phyloP scores from a whole-genome alignment of 2,113 vertebrate genomes.

The Dascyllus trimaculatus region DNA sequence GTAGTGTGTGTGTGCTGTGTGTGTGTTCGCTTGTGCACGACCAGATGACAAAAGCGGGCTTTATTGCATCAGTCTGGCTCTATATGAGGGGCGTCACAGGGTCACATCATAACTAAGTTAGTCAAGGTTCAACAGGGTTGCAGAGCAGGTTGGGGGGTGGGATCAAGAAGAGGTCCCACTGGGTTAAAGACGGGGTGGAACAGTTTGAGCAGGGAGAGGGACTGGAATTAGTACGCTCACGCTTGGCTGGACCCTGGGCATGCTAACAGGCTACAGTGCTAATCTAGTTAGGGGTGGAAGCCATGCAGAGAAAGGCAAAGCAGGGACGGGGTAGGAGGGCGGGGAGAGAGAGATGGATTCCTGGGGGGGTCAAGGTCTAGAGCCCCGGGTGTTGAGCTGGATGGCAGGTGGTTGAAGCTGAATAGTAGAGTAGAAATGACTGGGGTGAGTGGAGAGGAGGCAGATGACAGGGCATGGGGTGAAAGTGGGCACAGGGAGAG shows the following conservation, averaged over 20 bases:
- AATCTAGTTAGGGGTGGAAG: conserved; percentile 75
- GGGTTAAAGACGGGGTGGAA: conserved; percentile 41
- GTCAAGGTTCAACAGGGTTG: conserved; percentile 70
- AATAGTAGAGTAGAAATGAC: conserved; percentile 56
- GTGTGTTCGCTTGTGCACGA: conserved; percentile 23
- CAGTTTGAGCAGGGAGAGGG: not conserved
- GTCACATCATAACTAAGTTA: conserved; percentile 78
- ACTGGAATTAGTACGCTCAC: conserved; percentile 64
- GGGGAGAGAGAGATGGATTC: conserved; percentile 6
- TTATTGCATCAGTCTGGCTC: conserved; percentile 63
- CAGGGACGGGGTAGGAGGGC: not conserved
- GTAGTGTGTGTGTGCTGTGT: not conserved
- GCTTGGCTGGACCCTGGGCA: conserved; percentile 58
- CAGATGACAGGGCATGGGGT: conserved; percentile 41
- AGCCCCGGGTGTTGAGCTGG: conserved; percentile 25
- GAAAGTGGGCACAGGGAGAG: conserved; percentile 32
- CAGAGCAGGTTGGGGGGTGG: conserved; percentile 25
- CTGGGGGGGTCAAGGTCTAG: conserved; percentile 44
- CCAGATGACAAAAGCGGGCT: conserved; percentile 57
- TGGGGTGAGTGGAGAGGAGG: conserved; percentile 20
- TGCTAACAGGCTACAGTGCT: conserved; percentile 72
- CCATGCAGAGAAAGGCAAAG: conserved; percentile 32
- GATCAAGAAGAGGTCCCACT: conserved; percentile 56
- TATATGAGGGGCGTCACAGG: conserved; percentile 65
- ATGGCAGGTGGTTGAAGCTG: conserved; percentile 75